Conservation (phyloP, 2,888 invertebrate species). For the Euplexia lucipara region DNA sequence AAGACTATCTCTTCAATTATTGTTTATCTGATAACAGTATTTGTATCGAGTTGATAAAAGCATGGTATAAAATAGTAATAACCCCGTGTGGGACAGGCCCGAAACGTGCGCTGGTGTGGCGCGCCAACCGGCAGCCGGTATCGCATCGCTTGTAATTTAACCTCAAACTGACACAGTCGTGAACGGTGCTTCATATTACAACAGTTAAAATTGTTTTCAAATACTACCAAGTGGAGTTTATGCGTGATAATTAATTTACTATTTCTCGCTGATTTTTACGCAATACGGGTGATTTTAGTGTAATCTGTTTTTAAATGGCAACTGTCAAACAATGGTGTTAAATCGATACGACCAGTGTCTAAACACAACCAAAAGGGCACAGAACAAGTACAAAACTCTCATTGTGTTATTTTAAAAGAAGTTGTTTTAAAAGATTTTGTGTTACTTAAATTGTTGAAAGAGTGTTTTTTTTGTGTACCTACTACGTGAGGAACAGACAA, state of each 20-base stretch:
- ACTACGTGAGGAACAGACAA: constrained; percentile 71
- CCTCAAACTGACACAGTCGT: constrained; percentile 90
- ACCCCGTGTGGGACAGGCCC: constrained; percentile 78
- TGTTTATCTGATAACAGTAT: constrained; percentile 17
- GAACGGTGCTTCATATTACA: constrained; percentile 87
- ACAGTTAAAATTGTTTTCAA: constrained; percentile 80
- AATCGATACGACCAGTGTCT: constrained; percentile 68
- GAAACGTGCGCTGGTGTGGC: constrained; percentile 80
- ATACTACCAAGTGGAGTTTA: constrained; percentile 59
- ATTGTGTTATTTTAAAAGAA: constrained; percentile 49
- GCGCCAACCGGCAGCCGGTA: constrained; percentile 86
- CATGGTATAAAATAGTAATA: constrained; percentile 62
- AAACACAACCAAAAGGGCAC: constrained; percentile 61
- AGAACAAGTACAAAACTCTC: constrained; percentile 42
- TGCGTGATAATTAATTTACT: constrained; percentile 33
- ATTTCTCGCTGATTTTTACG: constrained; percentile 27
- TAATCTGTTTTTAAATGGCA: constrained; percentile 49
- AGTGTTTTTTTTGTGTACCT: constrained; percentile 71
- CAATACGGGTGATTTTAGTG: constrained; percentile 22
- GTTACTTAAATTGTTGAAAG: constrained; percentile 65
- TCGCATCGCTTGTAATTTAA: constrained; percentile 86
- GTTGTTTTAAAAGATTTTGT: constrained; percentile 38
- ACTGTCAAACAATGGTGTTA: constrained; percentile 62
- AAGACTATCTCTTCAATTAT: constrained; percentile 12
- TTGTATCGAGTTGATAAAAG: constrained; percentile 26